These are phyloP conservation scores for Furcifer pardalis DNA, from an alignment of 2,797 vertebrate species.

Conservation along the genomic window DNA sequence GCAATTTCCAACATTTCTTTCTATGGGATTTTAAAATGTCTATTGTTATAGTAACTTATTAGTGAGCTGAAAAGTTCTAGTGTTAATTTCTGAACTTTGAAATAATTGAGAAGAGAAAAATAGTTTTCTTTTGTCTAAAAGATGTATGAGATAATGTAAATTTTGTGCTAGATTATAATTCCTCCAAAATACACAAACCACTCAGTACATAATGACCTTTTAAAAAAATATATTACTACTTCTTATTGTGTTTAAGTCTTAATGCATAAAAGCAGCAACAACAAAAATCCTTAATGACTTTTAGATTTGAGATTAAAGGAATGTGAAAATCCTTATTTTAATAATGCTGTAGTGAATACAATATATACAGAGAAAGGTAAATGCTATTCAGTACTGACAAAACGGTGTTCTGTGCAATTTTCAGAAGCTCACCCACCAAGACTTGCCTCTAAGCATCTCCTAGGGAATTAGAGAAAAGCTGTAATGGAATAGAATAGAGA, in stretches of 20 bases:
- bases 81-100: slow-evolving; percentile 62
- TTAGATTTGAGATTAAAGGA: slow-evolving; percentile 27
- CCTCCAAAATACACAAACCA: slow-evolving; percentile 8
- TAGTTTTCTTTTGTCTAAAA: slow-evolving; percentile 32
- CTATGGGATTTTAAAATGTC: slow-evolving; percentile 70
- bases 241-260: too few relatives aligned
- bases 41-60: slow-evolving; percentile 69
- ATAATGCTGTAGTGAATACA: not conserved
- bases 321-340: slow-evolving; percentile 3
- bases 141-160: slow-evolving; percentile 43
- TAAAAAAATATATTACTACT: not conserved
- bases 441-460: too few relatives aligned
- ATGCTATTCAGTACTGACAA: too few relatives aligned
- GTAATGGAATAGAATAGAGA: too few relatives aligned
- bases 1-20: slow-evolving; percentile 76
- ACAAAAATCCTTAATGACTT: slow-evolving; percentile 30
- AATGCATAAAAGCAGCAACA: not conserved
- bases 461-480: too few relatives aligned
- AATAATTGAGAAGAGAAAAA: slow-evolving; percentile 56
- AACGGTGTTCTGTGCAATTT: too few relatives aligned
- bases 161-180: slow-evolving; percentile 20
- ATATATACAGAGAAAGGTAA: not conserved
- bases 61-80: slow-evolving; percentile 62
- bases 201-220: slow-evolving; percentile 22
- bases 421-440: too few relatives aligned